Evolutionary conservation across 2,888 invertebrate species (phyloP).

Genomic region (Schizotus pectinicornis): DNA sequence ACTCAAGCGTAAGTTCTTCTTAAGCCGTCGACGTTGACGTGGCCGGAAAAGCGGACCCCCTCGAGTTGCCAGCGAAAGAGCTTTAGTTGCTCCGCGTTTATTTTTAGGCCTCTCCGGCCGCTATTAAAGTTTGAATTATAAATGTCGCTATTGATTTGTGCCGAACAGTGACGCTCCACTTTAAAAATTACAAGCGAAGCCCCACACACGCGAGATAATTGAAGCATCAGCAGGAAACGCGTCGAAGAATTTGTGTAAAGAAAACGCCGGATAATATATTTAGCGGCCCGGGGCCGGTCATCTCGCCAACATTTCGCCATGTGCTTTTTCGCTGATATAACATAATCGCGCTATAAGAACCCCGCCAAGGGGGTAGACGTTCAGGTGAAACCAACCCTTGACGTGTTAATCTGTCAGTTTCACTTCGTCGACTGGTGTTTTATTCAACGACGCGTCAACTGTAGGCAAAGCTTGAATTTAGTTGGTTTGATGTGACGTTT

Average conservation of each 20-base stretch:
- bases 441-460: too few relatives aligned
- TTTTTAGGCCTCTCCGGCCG: slow-evolving; percentile 21
- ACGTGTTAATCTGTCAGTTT: not conserved
- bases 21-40: slow-evolving; percentile 17
- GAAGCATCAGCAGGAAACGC: not conserved
- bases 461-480: too few relatives aligned
- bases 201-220: not conserved
- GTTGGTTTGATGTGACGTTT: too few relatives aligned
- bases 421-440: too few relatives aligned
- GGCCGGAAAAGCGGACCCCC: slow-evolving; percentile 17
- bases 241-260: not conserved
- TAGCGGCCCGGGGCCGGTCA: slow-evolving; percentile 15
- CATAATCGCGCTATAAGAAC: slow-evolving; percentile 1
- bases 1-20: not conserved
- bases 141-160: slow-evolving; percentile 20
- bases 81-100: slow-evolving; percentile 9
- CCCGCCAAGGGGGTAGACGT: not conserved
- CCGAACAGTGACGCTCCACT: not conserved
- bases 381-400: not conserved
- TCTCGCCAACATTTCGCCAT: slow-evolving; percentile 2
- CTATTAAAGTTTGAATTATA: slow-evolving; percentile 30
- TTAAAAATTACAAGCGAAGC: not conserved
- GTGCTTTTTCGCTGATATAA: slow-evolving; percentile 9
- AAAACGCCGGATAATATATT: slow-evolving; percentile 4
- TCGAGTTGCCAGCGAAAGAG: slow-evolving; percentile 13